Evolutionary conservation across 2,113 vertebrate species (phyloP).

Genomic region (Nerophis lumbriciformis): DNA sequence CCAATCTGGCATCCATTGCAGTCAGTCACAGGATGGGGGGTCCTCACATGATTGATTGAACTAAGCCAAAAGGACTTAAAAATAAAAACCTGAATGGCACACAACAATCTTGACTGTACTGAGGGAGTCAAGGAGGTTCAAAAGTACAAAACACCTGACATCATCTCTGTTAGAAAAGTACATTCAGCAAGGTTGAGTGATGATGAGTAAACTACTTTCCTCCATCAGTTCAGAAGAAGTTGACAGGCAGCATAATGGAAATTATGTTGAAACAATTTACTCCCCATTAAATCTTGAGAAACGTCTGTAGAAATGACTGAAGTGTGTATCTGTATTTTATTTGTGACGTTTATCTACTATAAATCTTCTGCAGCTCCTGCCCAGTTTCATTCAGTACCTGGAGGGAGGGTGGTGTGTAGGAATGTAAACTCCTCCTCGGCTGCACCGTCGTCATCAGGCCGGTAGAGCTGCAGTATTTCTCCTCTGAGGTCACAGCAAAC

Average conservation of each 20-base stretch:
- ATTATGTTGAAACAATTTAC: background rate
- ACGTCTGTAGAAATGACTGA: background rate
- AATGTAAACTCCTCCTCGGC: conserved; percentile 6
- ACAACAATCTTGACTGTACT: no score
- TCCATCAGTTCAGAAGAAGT: background rate
- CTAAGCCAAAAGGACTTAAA: no score
- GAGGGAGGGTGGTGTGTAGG: background rate
- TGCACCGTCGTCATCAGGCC: conserved; percentile 30
- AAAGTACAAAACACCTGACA: no score
- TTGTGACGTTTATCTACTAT: background rate
- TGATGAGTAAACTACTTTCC: background rate
- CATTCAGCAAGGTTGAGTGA: no score
- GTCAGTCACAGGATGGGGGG: no score
- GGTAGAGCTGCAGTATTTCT: conserved; percentile 4
- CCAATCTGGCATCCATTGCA: no score
- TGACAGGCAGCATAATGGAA: background rate
- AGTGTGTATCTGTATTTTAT: background rate
- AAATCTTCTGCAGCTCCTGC: no score
- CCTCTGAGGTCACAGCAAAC: conserved; percentile 36
- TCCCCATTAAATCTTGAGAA: background rate
- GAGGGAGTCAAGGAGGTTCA: no score
- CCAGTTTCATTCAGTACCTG: no score
- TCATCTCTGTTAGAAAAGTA: no score
- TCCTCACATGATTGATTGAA: no score
- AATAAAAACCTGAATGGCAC: no score